Evolutionary conservation across 2,797 vertebrate genomes (phyloP).

Genomic region (Xenopus petersii): DNA sequence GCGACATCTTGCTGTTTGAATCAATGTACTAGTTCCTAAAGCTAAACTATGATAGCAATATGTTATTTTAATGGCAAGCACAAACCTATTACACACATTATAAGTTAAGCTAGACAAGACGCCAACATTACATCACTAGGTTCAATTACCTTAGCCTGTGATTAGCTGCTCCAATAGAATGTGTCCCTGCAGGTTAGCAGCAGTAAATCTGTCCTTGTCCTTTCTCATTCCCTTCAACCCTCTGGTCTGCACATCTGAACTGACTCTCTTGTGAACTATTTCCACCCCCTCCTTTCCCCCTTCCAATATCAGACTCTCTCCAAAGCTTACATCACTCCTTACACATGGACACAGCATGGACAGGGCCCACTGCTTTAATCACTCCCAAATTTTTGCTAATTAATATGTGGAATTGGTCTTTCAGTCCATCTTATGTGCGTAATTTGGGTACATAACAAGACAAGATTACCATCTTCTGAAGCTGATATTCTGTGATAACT

Average conservation of each 20-base stretch:
- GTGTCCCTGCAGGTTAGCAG: slow-evolving; percentile 14
- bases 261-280: slow-evolving; percentile 30
- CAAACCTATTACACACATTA: too few species aligned
- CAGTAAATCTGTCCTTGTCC: not conserved
- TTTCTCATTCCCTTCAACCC: not conserved
- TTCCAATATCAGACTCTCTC: slow-evolving; percentile 10
- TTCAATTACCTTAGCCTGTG: not conserved
- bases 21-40: too few species aligned
- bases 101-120: not conserved
- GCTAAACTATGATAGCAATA: too few species aligned
- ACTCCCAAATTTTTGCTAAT: slow-evolving; percentile 21
- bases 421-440: not conserved
- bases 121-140: not conserved
- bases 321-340: slow-evolving; percentile 40
- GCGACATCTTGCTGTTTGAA: too few species aligned
- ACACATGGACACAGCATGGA: slow-evolving; percentile 44
- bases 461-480: too few species aligned
- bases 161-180: not conserved
- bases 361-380: slow-evolving; percentile 12
- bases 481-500: too few species aligned
- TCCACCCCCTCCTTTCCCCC: slow-evolving; percentile 36
- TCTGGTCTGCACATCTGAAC: slow-evolving; percentile 13
- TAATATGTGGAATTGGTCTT: not conserved
- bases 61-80: too few species aligned
- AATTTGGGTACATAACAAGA: too few species aligned